Base-by-base conservation (phyloP, 2,888 invertebrate species). In the Suillia variegata region DNA sequence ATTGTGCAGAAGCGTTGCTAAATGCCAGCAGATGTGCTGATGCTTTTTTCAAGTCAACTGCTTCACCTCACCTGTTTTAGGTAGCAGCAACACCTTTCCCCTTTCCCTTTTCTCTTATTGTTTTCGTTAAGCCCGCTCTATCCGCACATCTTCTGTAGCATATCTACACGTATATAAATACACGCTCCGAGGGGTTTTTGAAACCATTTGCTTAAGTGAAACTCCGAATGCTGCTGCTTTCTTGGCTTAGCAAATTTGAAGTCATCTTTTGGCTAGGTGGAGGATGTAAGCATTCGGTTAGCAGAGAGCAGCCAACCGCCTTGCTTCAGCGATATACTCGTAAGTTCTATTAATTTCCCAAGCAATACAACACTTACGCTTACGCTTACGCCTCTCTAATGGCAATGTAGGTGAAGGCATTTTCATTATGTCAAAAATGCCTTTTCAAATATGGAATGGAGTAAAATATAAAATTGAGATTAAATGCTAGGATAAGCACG, bases 391-490 rank as follows among this genome's bases (percentile, higher is more conserved):
- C 45, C 38, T 38, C 17, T n/a, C 31, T 58, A 59, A 64, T 59
- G 59, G 54, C 52, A 60, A 66, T 67, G 63, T 70, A 67, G 68
- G 70, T 70, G 67, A 69, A 69, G 68, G 73, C 64, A 70, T 69
- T 71, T 69, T 69, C 70, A 69, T 71, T 71, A 70, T 68, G 67
- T 63, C 66, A 67, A 71, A 70, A 70, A 73, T 71, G 70, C 67
- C 68, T 73, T 71, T 71, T 65, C 68, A 67, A 70, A n/a, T n/a
- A n/a, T n/a, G n/a, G n/a, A n/a, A n/a, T n/a, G n/a, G n/a, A n/a
- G n/a, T n/a, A n/a, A 71, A 71, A 70, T 71, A 70, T 73, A 73
- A 67, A 73, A 69, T 70, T 67, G 63, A 67, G 71, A 73, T 71
- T 71, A 71, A 70, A 71, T 71, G 65, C 67, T 63, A 64, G 70